Conservation (phyloP, 1,140 invertebrate genomes). For the Ceratitis capitata region DNA sequence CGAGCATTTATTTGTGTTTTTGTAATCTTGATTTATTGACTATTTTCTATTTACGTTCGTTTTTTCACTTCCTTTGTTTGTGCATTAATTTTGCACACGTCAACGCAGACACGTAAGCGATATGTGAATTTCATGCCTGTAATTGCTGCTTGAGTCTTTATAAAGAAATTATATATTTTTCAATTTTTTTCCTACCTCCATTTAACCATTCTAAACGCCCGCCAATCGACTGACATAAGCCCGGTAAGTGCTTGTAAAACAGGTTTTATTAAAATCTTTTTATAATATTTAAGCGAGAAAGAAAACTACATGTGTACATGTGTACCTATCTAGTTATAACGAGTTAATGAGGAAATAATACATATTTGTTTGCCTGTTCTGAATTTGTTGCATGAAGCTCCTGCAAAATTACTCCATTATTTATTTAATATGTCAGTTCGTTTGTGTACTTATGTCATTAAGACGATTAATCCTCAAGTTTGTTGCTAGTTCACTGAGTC, state of each 20-base stretch:
- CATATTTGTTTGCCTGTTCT: neutral
- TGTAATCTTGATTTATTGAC: neutral
- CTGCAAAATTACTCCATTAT: neutral
- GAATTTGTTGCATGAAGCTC: neutral
- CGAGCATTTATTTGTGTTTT: neutral
- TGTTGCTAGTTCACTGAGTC: neutral
- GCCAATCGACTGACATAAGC: neutral
- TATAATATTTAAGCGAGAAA: too few relatives aligned
- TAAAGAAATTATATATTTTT: neutral
- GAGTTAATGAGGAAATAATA: conserved; percentile 14
- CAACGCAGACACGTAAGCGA: neutral
- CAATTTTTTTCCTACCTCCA: neutral
- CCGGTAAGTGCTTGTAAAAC: neutral
- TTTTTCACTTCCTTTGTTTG: neutral
- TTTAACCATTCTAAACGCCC: neutral
- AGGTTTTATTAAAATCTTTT: neutral
- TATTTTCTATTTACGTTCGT: neutral
- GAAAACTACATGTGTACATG: neutral
- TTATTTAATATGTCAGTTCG: neutral
- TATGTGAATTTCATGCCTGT: neutral
- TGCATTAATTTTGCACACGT: neutral
- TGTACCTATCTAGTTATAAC: neutral
- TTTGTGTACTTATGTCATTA: neutral
- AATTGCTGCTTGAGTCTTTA: neutral
- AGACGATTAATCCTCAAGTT: conserved; percentile 3